Evolutionary conservation across 1,140 invertebrate genomes (phyloP).

Genomic region (Ridgeia piscesae): DNA sequence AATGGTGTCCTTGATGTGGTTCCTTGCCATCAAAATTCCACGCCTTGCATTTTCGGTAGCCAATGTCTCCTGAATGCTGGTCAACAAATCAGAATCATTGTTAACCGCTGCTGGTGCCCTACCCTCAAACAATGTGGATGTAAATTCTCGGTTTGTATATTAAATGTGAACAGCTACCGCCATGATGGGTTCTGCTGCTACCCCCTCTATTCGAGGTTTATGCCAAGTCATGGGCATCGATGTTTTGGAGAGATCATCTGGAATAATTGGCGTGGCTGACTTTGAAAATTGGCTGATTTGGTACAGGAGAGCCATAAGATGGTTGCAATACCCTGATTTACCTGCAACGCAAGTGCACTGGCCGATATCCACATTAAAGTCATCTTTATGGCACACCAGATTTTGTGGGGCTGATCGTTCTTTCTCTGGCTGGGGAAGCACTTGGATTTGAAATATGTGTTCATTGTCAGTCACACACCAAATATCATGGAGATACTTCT

Average conservation of each 20-base stretch:
- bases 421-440: constrained; percentile 11
- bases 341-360: constrained; percentile 5
- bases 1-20: too few relatives aligned
- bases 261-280: constrained; percentile 13
- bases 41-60: too few relatives aligned
- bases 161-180: background rate
- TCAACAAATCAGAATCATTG: background rate
- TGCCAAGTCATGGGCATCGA: constrained; percentile 21
- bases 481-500: constrained; percentile 7
- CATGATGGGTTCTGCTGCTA: constrained; percentile 15
- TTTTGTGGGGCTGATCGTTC: background rate
- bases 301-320: background rate
- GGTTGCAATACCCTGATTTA: constrained; percentile 18
- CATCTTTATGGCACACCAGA: constrained; percentile 7
- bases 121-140: constrained; percentile 7
- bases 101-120: constrained; percentile 1
- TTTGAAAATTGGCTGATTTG: constrained; percentile 20
- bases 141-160: background rate
- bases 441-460: constrained; percentile 14
- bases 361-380: constrained; percentile 17
- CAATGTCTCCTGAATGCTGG: background rate
- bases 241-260: constrained; percentile 18
- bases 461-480: constrained; percentile 6
- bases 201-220: background rate
- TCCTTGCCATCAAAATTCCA: too few relatives aligned